phyloP scores from a whole-genome alignment of 2,797 vertebrate species.

The Poecilia velifera region DNA sequence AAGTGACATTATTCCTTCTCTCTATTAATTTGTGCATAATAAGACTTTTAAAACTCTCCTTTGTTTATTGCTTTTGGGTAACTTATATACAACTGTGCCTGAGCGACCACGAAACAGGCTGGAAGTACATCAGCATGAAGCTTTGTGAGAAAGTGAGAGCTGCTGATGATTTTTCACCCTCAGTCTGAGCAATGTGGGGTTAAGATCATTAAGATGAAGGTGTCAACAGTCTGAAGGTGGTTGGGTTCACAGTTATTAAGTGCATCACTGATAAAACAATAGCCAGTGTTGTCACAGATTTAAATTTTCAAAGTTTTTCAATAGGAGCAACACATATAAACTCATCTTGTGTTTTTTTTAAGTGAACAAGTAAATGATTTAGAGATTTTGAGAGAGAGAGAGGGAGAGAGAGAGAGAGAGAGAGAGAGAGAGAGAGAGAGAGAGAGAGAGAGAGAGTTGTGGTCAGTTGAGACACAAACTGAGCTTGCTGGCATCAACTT shows the following conservation, averaged over 20 bases:
- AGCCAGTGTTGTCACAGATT: no score
- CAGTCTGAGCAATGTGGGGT: background rate
- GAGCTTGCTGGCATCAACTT: background rate
- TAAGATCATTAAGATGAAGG: background rate
- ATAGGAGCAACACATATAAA: background rate
- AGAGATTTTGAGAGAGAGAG: background rate
- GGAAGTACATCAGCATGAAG: background rate
- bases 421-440: no score
- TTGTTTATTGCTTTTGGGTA: background rate
- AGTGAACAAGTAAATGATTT: background rate
- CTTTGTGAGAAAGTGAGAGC: background rate
- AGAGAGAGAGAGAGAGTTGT: background rate
- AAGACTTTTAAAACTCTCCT: background rate
- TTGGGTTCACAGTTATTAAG: background rate
- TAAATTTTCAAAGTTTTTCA: background rate
- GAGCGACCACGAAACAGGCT: background rate
- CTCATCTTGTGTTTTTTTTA: background rate
- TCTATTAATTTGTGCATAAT: background rate
- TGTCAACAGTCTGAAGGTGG: background rate
- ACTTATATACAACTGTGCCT: background rate
- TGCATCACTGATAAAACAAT: background rate
- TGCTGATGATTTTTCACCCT: background rate
- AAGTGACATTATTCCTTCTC: background rate
- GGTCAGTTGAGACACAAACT: background rate
- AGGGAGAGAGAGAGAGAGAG: no score